phyloP scores from a whole-genome alignment of 2,797 vertebrate species.

The Tadarida brasiliensis region DNA sequence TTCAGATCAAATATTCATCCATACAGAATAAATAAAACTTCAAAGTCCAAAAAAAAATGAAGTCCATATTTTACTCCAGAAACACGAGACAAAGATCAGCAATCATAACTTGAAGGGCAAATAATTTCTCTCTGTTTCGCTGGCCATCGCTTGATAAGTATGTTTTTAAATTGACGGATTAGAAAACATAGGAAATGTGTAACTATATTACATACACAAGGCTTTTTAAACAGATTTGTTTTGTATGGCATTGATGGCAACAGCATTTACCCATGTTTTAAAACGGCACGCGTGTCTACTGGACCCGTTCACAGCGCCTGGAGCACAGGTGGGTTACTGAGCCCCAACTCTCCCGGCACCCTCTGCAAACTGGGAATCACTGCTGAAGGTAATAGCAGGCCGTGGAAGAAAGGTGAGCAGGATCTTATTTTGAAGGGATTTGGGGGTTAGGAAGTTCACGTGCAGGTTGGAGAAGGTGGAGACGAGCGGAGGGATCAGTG shows the following conservation, averaged over 20 bases:
- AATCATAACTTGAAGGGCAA: neutral
- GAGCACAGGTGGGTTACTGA: fast-evolving
- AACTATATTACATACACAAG: neutral
- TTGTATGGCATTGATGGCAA: neutral
- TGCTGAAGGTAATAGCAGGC: neutral
- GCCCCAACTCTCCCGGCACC: neutral
- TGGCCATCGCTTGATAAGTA: neutral
- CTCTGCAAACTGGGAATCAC: neutral
- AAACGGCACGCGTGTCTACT: fast-evolving
- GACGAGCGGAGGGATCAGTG: neutral
- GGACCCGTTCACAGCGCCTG: fast-evolving
- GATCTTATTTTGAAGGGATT: neutral
- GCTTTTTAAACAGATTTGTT: neutral
- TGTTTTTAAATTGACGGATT: neutral
- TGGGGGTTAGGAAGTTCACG: neutral
- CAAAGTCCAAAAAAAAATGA: neutral
- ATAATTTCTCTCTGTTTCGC: neutral
- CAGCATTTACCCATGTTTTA: neutral
- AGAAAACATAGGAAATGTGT: neutral
- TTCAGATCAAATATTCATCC: neutral
- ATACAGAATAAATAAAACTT: neutral
- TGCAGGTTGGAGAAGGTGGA: neutral
- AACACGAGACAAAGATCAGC: neutral
- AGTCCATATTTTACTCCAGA: neutral
- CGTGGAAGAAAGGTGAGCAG: neutral